phyloP scores from a whole-genome alignment of 2,797 vertebrate species.

The Spizella passerina region DNA sequence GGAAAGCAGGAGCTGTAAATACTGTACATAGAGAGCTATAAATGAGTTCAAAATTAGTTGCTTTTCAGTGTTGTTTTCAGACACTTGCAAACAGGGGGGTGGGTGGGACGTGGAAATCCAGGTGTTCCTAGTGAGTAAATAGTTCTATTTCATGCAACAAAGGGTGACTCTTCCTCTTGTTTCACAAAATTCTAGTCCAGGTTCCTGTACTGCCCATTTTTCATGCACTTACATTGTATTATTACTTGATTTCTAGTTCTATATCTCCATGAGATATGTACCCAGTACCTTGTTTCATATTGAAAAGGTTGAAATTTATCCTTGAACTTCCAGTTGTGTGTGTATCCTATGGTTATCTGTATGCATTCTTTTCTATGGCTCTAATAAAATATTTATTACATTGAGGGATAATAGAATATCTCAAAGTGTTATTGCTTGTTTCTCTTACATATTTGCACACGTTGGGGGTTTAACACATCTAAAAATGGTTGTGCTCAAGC shows the following conservation, averaged over 20 bases:
- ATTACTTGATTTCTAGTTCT: constrained; percentile 56
- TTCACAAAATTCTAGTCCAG: constrained; percentile 21
- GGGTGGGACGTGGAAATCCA: neutral
- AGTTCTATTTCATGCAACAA: constrained; percentile 32
- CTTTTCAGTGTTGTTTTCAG: constrained; percentile 68
- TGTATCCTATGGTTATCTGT: constrained; percentile 83
- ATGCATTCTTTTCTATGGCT: constrained; percentile 79
- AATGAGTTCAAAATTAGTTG: constrained; percentile 24
- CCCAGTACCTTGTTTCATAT: constrained; percentile 91
- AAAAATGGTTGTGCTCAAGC: neutral
- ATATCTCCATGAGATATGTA: constrained; percentile 95
- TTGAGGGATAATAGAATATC: neutral
- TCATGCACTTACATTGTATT: constrained; percentile 16
- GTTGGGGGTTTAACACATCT: neutral
- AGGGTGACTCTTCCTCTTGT: constrained; percentile 11
- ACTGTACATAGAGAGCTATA: constrained; percentile 74
- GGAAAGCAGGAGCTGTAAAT: constrained; percentile 67
- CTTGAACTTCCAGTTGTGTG: constrained; percentile 70
- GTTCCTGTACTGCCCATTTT: constrained; percentile 53
- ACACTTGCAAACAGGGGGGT: neutral
- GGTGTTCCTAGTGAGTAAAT: constrained; percentile 34
- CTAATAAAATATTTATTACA: constrained; percentile 81
- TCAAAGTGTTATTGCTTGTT: neutral
- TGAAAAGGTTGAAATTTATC: constrained; percentile 93
- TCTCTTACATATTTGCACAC: rapidly evolving